Evolutionary conservation across 2,113 vertebrate species (phyloP), one percentile per base, ranked within the genome.

Genomic region (Holacanthus passer): DNA sequence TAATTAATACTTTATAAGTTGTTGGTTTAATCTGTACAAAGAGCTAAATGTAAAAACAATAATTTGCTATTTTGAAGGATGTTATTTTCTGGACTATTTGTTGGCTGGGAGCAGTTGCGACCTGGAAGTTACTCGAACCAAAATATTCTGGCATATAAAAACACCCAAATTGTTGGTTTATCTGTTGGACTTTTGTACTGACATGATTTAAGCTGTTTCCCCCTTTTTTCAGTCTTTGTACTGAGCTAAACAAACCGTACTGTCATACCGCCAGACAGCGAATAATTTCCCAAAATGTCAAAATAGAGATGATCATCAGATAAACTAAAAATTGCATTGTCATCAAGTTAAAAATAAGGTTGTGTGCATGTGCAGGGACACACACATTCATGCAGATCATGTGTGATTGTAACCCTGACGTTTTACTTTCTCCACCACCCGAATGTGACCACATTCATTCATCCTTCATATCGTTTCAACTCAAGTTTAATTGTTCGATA

Each of bases 401-500:
- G 37, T 64, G 48, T 53, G 5, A 45, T 29, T 43, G 1, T 59
- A 20, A 50, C 31, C 24, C 14, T 29, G 66, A 39, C 24, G 55
- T 45, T 53, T 55, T 10, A n/a, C 10, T 39, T 24, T 64, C 19
- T 77, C 27, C 74, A 7, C 43, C 22, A 45, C 48, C 27, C 55
- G 48, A 45, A 50, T 22, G 8, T 68, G 37, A 73, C 65, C 64
- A 59, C 55, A 73, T 73, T 65, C 45, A 50, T 24, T 68, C 35
- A n/a, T 5, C 35, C 7, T 50, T 20, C 47, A 35, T 69, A n/a
- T 17, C 16, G 6, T 39, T 22, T 65, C 37, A 20, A 45, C 20
- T 64, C 17, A 14, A 63, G 41, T 69, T 55, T 14, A 78, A 69
- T 53, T 37, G 32, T 84, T 69, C 29, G 59, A 78, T 76, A 43